Evolutionary conservation across 2,113 vertebrate genomes (phyloP), one percentile per base, ranked within the genome.

Genomic region (Suncus etruscus): DNA sequence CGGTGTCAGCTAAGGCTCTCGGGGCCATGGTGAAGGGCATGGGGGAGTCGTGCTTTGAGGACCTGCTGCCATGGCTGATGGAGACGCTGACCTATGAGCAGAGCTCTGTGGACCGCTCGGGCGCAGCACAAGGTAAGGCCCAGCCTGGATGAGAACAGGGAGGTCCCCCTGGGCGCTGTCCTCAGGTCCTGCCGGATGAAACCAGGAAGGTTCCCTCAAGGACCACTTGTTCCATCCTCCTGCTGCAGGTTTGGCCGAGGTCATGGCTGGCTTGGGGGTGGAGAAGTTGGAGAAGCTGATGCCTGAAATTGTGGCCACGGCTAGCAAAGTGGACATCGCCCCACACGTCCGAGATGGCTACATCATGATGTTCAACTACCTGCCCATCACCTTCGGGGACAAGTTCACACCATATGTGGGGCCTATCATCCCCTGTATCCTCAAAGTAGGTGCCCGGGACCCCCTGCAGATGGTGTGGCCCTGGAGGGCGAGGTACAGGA

Each of bases 281-380:
- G 99, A 99, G 97, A 99, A 99, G 95, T 97, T 99, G 95, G 99
- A 99, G 89, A 99, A 99, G 92, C 97, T 99, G 95, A 99, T 99
- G 99, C 99, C 99, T 29, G 99, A 99, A 89, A 99, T 99, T 18
- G 99, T 99, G 78, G 98, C 99, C 25, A 99, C 99, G 7, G 99
- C 99, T 95, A 99, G 99, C 97, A 99, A 99, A 96, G 97, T 99
- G 89, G 99, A 99, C 96, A 99, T 99, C 6, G 99, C 99, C 3
- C 99, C 99, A 32, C 99, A 99, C 0, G 99, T 99, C 90, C 98
- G 99, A 83, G 99, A 99, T n/a, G 99, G 99, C 86, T 99, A 99
- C 95, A 99, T 99, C 92, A 99, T 99, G 99, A 99, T 99, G 99
- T 99, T 99, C 97, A 99, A 99, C 97, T 99, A 99, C 95, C 97